These are phyloP conservation scores for Agelastica alni DNA, from an alignment of 2,888 invertebrate species.

Conservation along the genomic window DNA sequence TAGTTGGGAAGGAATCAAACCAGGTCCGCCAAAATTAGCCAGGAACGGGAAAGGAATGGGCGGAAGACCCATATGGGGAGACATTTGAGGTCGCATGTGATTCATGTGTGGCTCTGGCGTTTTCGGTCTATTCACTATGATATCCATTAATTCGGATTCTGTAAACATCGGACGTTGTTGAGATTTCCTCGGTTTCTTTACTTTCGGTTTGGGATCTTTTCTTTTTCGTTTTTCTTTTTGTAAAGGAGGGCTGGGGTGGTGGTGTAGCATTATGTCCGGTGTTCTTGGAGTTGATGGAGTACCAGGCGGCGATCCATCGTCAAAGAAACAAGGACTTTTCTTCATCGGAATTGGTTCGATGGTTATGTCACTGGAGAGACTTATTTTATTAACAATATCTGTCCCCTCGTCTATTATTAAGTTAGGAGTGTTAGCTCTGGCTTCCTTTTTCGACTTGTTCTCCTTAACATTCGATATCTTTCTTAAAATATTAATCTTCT, in stretches of 20 bases:
- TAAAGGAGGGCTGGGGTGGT: constrained; percentile 64
- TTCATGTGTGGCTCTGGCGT: constrained; percentile 52
- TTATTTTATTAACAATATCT: constrained; percentile 47
- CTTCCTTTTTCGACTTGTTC: constrained; percentile 53
- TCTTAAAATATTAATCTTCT: constrained; percentile 85
- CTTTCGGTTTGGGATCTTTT: constrained; percentile 54
- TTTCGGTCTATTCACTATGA: constrained; percentile 53
- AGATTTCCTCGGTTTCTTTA: constrained; percentile 39
- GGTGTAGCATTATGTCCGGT: constrained; percentile 63
- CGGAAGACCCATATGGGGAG: constrained; percentile 33
- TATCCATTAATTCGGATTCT: constrained; percentile 42
- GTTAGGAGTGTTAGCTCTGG: constrained; percentile 55
- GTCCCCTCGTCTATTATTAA: constrained; percentile 55
- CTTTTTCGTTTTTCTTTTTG: constrained; percentile 61
- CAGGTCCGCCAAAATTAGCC: constrained; percentile 56
- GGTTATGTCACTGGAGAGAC: constrained; percentile 60
- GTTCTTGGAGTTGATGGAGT: constrained; percentile 63
- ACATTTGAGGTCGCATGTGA: constrained; percentile 31
- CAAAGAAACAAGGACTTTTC: constrained; percentile 54
- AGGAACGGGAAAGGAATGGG: constrained; percentile 60
- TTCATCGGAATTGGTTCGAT: constrained; percentile 57
- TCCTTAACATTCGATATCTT: constrained; percentile 79
- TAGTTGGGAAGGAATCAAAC: constrained; percentile 38
- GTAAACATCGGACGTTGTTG: constrained; percentile 39
- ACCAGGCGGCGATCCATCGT: constrained; percentile 61